Evolutionary conservation across 2,888 invertebrate genomes (phyloP), one percentile per base, ranked within the genome.

Genomic region (Muschampia plurimacula): DNA sequence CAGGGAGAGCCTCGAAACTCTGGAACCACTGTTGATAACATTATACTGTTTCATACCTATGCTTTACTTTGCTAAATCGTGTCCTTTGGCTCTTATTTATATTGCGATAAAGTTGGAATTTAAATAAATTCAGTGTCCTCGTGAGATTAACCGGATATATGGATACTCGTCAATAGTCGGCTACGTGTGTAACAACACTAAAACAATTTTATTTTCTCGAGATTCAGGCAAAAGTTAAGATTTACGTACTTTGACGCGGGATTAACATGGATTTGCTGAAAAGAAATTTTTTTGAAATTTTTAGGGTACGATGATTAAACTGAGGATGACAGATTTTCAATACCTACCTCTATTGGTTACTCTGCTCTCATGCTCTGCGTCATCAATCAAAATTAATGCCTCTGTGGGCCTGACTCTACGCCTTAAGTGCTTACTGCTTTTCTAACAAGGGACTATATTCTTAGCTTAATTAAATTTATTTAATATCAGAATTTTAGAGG

Each of bases 171-270:
- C 86, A 82, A 85, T 86, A 83, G 76, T 81, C 77, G 76, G 77
- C 80, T 85, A 86, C 83, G 83, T 85, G 84, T 83, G 81, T 79
- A 82, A 75, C 81, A 81, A 84, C 83, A 83, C 84, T 85, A 84
- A 89, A 90, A 90, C 88, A 88, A 90, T 90, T 87, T 88, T 86
- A 87, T 88, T 87, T 84, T 80, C 80, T 80, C 83, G 88, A 83
- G 89, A 89, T 86, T 84, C 84, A 83, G 84, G 82, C 87, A 85
- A 88, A 91, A 91, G 88, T 89, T 89, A 83, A 90, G 88, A 93
- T 92, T 91, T 92, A 92, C 87, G 76, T 77, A 80, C 70, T 59
- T 28, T 71, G n/a, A 55, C 49, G 28, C 13, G 22, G 32, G n/a
- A 62, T 22, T 52, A 6, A 15, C n/a, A 22, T 72, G 67, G 66